Conservation (phyloP, 2,797 vertebrate species). For the Rhynchonycteris naso region DNA sequence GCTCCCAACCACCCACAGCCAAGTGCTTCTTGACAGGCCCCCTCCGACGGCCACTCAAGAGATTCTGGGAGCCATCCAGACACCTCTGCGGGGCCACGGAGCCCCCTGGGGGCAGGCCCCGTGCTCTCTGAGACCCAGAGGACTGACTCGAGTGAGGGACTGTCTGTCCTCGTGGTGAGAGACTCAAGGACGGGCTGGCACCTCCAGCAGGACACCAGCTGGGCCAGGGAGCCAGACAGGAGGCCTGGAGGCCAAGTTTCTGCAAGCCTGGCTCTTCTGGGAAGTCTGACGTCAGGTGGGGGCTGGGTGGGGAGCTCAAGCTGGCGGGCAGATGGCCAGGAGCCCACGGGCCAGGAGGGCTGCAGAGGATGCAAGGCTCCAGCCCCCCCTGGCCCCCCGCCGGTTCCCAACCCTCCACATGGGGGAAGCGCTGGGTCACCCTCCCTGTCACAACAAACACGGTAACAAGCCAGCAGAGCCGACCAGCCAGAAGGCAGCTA, state of each 20-base stretch:
- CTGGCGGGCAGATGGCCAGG: neutral
- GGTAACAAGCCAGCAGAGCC: neutral
- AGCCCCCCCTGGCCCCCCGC: no score
- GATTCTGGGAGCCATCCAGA: accelerated
- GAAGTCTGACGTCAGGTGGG: neutral
- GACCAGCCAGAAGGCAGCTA: accelerated
- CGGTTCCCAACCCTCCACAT: neutral
- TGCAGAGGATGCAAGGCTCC: neutral
- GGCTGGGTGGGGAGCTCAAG: accelerated
- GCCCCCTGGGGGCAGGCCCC: neutral
- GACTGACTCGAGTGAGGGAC: neutral
- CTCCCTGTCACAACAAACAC: neutral
- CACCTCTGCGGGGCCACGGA: accelerated
- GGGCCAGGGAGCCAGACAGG: neutral
- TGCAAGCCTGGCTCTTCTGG: neutral
- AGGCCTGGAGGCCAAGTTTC: accelerated
- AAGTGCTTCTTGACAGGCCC: accelerated
- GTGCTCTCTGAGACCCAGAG: neutral
- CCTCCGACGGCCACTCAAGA: accelerated
- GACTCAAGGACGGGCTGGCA: neutral
- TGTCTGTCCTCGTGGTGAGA: accelerated
- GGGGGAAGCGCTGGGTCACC: accelerated
- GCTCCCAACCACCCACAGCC: no score
- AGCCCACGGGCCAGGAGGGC: neutral
- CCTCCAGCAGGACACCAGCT: neutral